Evolutionary conservation across 1,140 invertebrate genomes (phyloP), one percentile per base, ranked within the genome.

Genomic region (Sarcophaga peregrina): DNA sequence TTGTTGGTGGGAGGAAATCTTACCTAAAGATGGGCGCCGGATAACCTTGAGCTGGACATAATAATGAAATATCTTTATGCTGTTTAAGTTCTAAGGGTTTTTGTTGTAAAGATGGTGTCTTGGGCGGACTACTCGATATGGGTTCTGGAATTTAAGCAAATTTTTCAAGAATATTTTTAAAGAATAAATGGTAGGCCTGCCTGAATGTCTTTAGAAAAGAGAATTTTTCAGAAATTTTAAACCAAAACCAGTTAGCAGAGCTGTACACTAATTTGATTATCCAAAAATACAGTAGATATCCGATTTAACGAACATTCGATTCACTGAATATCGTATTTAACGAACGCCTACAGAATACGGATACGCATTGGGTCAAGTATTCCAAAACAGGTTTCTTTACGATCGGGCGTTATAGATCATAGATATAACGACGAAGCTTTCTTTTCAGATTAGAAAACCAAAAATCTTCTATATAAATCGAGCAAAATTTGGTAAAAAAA

Each of bases 21-120:
- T 74, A 84, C 84, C 83, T 76, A 84, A 84, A 85, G 74, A 62
- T 72, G 6, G 84, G 84, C 6, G 84, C 84, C 47, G 83, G 84
- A 81, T 82, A 95, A 85, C 93, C 94, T 91, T 94, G 93, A 25
- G 93, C 94, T 84, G 93, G 93, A 91, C 92, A 94, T 86, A 92
- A 92, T 87, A 93, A 91, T 83, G 86, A 91, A 88, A 91, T 87
- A 82, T 92, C 90, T 87, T 92, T 91, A 85, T 89, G 87, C 86
- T 91, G 88, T 82, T 85, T 85, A 82, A 86, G 81, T 81, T 87
- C 85, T 84, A 92, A 91, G 85, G 91, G 87, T 91, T 91, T 90
- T 91, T 92, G 85, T 88, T 91, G 87, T 89, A 85, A 25, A 10
- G 83, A 46, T 11, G 84, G 84, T n/a, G 83, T 86, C 84, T 82